phyloP scores from a whole-genome alignment of 2,888 invertebrate genomes.

The Ischnus inquisitorius region DNA sequence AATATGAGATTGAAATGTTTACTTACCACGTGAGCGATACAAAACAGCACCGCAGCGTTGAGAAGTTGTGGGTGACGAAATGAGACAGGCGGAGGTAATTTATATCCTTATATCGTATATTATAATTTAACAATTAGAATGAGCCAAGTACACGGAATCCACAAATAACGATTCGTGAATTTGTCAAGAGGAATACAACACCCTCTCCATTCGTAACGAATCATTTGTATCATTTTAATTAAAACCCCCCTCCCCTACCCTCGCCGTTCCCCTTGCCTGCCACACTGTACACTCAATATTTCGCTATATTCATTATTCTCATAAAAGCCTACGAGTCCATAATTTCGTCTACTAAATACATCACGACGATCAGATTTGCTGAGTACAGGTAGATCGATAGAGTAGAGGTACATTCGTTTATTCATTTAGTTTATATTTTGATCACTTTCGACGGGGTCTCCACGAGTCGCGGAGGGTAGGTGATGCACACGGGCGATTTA shows the following conservation, averaged over 20 bases:
- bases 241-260: conserved; percentile 32
- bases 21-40: conserved; percentile 34
- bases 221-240: conserved; percentile 59
- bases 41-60: neutral
- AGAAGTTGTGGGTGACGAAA: neutral
- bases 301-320: conserved; percentile 51
- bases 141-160: conserved; percentile 77
- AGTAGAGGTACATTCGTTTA: conserved; percentile 43
- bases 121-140: conserved; percentile 79
- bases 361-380: conserved; percentile 69
- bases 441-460: conserved; percentile 34
- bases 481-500: conserved; percentile 13
- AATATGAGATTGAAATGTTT: too few relatives aligned
- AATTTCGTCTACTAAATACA: conserved; percentile 70
- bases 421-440: conserved; percentile 35
- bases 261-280: conserved; percentile 26
- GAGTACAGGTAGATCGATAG: conserved; percentile 68
- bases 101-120: conserved; percentile 74
- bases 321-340: conserved; percentile 45
- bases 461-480: conserved; percentile 5
- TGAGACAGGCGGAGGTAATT: conserved; percentile 22
- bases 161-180: conserved; percentile 74
- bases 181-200: conserved; percentile 66
- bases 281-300: conserved; percentile 57
- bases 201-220: conserved; percentile 46